Evolutionary conservation across 1,140 invertebrate species (phyloP), one percentile per base, ranked within the genome.

Genomic region (Cryptotermes secundus): DNA sequence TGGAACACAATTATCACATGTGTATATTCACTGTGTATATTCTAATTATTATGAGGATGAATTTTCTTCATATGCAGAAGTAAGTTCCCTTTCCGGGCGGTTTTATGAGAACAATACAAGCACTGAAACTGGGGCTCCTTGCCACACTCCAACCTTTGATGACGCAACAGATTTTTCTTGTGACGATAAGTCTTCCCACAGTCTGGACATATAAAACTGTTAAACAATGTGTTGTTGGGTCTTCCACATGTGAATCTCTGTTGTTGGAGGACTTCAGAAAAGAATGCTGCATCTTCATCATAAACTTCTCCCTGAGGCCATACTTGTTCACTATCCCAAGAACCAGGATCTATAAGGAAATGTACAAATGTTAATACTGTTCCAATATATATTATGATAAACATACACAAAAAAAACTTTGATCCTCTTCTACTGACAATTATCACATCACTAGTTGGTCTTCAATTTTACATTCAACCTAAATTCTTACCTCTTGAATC

Each of bases 101-200:
- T 81, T 86, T 45, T 80, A 83, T 84, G 85, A 35, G 31, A 84
- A 85, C 92, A 92, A 31, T 91, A 81, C 19, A 89, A 87, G 86
- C 91, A 92, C 10, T 86, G 84, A 86, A 91, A 91, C 80, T 90
- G 89, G 22, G 89, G 89, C 45, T 90, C 89, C 53, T 89, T 90
- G 16, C 91, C 91, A 86, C 92, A 92, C 82, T 92, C 91, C 85
- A 89, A 91, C 72, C 90, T 90, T 85, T 90, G 87, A 83, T 93
- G 92, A 80, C 90, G 90, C 81, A 87, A 87, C 7, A 93, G 86
- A 84, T 89, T 91, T 65, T 88, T 88, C 49, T 87, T 88, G 31
- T 88, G 31, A 45, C 26, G 16, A 31, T 82, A 82, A 12, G 26
- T 45, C 19, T 82, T 38, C 35, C 81, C 42, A 45, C 81, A 82